Evolutionary conservation across 2,888 invertebrate genomes (phyloP).

Genomic region (Ephialtes manifestator): DNA sequence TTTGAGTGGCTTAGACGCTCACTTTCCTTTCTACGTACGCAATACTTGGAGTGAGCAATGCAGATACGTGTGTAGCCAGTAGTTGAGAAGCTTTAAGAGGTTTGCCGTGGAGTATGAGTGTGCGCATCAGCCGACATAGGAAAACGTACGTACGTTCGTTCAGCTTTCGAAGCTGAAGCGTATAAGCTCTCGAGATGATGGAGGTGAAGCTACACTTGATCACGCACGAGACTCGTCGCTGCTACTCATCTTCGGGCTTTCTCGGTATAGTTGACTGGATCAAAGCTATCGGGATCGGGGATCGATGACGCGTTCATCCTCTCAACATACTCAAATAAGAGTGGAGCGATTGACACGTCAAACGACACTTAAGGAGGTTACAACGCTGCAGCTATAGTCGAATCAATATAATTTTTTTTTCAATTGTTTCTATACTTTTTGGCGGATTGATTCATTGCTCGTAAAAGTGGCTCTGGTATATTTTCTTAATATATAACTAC

Average conservation of each 20-base stretch:
- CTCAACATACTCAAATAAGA: slow-evolving; percentile 53
- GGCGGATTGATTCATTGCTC: too few relatives aligned
- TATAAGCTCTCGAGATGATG: slow-evolving; percentile 53
- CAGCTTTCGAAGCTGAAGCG: slow-evolving; percentile 47
- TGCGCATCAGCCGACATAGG: slow-evolving; percentile 59
- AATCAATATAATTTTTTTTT: not conserved
- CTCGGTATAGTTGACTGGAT: slow-evolving; percentile 57
- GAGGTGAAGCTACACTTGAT: slow-evolving; percentile 74
- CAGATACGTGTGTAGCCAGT: slow-evolving; percentile 41
- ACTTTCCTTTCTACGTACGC: slow-evolving; percentile 29
- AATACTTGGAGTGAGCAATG: slow-evolving; percentile 52
- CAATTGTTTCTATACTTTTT: not conserved
- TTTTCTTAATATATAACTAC: too few relatives aligned
- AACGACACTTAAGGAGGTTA: slow-evolving; percentile 61
- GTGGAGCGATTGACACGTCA: not conserved
- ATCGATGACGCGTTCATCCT: slow-evolving; percentile 65
- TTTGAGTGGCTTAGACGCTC: slow-evolving; percentile 9
- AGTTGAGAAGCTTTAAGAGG: slow-evolving; percentile 39
- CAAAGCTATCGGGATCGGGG: slow-evolving; percentile 67
- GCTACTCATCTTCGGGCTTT: slow-evolving; percentile 21
- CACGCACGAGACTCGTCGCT: slow-evolving; percentile 73
- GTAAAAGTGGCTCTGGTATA: too few relatives aligned
- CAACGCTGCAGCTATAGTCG: not conserved
- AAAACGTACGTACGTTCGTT: slow-evolving; percentile 34
- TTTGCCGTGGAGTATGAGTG: slow-evolving; percentile 50